Evolutionary conservation across 1,140 invertebrate species (phyloP).

Genomic region (Laupala kohalensis): DNA sequence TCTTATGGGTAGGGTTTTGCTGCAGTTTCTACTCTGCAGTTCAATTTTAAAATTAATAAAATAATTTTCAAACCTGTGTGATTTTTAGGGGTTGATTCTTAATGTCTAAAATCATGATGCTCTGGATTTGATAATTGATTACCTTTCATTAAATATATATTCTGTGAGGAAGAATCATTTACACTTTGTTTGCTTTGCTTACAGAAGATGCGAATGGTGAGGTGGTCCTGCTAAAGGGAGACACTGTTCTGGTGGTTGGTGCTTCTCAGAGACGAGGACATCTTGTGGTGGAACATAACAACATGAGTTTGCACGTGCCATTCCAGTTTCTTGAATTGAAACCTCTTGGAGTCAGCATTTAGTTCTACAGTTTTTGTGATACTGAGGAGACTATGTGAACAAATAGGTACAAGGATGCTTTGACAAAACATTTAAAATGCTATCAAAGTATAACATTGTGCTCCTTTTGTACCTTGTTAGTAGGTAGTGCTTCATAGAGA

Average conservation of each 20-base stretch:
- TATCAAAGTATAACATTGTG: too few species aligned
- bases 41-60: neutral
- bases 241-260: slow-evolving; percentile 68
- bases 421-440: too few species aligned
- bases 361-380: neutral
- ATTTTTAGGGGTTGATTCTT: neutral
- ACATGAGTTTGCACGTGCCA: slow-evolving; percentile 65
- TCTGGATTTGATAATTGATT: too few species aligned
- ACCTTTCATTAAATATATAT: neutral
- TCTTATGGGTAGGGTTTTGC: neutral
- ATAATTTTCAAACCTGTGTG: neutral
- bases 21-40: too few species aligned
- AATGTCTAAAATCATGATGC: neutral
- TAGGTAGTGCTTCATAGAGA: too few species aligned
- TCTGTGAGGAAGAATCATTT: neutral
- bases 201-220: slow-evolving; percentile 44
- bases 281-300: slow-evolving; percentile 70
- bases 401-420: too few species aligned
- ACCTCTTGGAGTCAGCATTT: slow-evolving; percentile 24
- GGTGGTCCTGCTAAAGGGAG: slow-evolving; percentile 58
- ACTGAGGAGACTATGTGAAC: neutral
- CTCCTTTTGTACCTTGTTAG: too few species aligned
- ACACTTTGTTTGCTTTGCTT: slow-evolving; percentile 16
- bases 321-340: slow-evolving; percentile 75
- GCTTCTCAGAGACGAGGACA: slow-evolving; percentile 67